These are phyloP conservation scores for Liparis tanakae DNA, from an alignment of 2,797 vertebrate genomes.

Conservation along the genomic window DNA sequence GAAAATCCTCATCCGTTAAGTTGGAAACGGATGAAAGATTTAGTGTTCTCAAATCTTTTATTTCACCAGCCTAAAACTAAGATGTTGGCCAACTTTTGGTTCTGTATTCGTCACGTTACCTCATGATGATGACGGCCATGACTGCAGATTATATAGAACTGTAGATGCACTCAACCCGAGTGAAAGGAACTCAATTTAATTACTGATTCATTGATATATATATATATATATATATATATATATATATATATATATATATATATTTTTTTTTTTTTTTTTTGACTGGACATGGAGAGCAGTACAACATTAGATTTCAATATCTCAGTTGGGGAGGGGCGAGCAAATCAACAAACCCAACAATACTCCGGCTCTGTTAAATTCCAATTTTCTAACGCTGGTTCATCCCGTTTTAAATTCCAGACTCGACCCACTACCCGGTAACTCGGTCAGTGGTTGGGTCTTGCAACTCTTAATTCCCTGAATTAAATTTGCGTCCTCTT, in stretches of 20 bases:
- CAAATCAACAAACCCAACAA: slow-evolving; percentile 43
- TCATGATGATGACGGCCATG: slow-evolving; percentile 19
- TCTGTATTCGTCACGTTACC: slow-evolving; percentile 49
- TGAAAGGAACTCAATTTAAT: slow-evolving; percentile 1
- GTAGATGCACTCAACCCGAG: neutral
- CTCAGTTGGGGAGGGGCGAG: neutral
- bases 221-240: too few species aligned
- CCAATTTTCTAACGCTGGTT: neutral
- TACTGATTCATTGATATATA: slow-evolving; percentile 3
- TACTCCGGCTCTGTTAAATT: slow-evolving; percentile 29
- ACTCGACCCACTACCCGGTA: neutral
- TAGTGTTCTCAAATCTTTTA: neutral
- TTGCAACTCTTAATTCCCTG: neutral
- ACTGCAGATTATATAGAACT: slow-evolving; percentile 14
- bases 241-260: too few species aligned
- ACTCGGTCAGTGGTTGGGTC: neutral
- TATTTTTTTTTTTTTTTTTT: neutral
- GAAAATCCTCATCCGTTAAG: neutral
- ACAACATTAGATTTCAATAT: slow-evolving; percentile 20
- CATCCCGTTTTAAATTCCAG: neutral
- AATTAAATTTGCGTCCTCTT: fast-evolving
- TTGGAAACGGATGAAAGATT: slow-evolving; percentile 1
- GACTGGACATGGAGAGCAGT: neutral
- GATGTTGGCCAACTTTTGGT: slow-evolving; percentile 64
- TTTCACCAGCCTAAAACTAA: slow-evolving; percentile 1